phyloP scores from a whole-genome alignment of 2,113 vertebrate species.

The Morone saxatilis region DNA sequence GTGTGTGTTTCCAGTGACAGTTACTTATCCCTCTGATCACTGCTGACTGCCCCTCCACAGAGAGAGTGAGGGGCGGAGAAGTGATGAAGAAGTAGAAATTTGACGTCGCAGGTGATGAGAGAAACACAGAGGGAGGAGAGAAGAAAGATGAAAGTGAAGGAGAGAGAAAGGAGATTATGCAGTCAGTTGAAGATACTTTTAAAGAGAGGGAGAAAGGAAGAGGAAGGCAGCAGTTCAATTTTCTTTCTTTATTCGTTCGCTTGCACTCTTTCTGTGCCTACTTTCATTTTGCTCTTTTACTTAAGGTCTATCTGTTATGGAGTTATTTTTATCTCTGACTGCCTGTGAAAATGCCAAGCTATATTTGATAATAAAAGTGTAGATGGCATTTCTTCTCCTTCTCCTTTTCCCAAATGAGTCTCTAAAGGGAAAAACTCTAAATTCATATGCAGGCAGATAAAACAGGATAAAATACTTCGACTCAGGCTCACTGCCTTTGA shows the following conservation, averaged over 20 bases:
- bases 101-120: slow-evolving; percentile 31
- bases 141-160: slow-evolving; percentile 37
- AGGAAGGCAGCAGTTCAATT: slow-evolving; percentile 5
- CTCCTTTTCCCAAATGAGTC: slow-evolving; percentile 21
- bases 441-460: slow-evolving; percentile 23
- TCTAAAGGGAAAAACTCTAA: background rate
- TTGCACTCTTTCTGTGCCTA: slow-evolving; percentile 4
- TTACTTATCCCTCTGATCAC: slow-evolving; percentile 38
- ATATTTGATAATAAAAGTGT: background rate
- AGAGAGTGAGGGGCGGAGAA: slow-evolving; percentile 15
- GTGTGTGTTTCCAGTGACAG: slow-evolving; percentile 28
- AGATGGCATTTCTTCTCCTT: background rate
- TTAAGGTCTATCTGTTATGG: background rate
- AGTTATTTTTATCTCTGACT: slow-evolving; percentile 47
- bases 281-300: background rate
- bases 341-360: slow-evolving; percentile 19
- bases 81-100: slow-evolving; percentile 32
- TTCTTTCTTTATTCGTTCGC: slow-evolving; percentile 10
- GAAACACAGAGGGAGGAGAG: slow-evolving; percentile 21
- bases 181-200: slow-evolving; percentile 43
- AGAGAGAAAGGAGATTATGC: slow-evolving; percentile 26
- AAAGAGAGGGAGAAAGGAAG: slow-evolving; percentile 20
- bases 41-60: slow-evolving; percentile 22
- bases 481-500: slow-evolving; percentile 1
- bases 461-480: background rate